Conservation (phyloP, 53 echinoderm and acorn worm species). For the Paracentrotus lividus region DNA sequence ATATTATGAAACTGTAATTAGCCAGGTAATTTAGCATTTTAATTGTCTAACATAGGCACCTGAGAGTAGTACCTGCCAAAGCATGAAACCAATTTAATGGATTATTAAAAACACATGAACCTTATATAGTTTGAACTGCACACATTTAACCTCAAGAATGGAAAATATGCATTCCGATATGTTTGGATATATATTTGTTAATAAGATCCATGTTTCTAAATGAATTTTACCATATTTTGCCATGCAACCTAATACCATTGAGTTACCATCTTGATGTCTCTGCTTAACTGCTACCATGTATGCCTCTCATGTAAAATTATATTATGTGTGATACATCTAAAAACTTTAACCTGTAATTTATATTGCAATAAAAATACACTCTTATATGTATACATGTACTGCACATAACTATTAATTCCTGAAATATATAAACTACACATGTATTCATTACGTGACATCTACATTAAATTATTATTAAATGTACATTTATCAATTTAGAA, state of each 20-base stretch:
- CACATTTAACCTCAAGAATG: neutral
- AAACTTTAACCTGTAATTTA: too few relatives aligned
- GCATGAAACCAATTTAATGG: neutral
- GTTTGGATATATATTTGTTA: neutral
- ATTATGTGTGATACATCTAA: too few relatives aligned
- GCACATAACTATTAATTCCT: too few relatives aligned
- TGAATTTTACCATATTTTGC: too few relatives aligned
- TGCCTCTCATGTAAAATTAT: too few relatives aligned
- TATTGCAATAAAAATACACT: too few relatives aligned
- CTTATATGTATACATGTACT: too few relatives aligned
- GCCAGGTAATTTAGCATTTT: neutral
- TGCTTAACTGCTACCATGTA: too few relatives aligned
- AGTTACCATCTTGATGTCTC: too few relatives aligned
- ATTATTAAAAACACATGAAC: neutral
- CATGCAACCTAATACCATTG: too few relatives aligned
- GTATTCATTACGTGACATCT: neutral
- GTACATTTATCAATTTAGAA: neutral
- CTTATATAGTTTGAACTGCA: neutral
- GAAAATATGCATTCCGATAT: neutral
- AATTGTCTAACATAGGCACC: neutral
- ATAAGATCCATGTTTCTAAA: neutral
- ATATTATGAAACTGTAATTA: conserved; percentile 7
- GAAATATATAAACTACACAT: neutral
- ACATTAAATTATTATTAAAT: too few relatives aligned
- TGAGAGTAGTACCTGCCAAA: neutral